Evolutionary conservation across 1,140 invertebrate genomes (phyloP), one percentile per base, ranked within the genome.

Genomic region (Aleiodes sp.): DNA sequence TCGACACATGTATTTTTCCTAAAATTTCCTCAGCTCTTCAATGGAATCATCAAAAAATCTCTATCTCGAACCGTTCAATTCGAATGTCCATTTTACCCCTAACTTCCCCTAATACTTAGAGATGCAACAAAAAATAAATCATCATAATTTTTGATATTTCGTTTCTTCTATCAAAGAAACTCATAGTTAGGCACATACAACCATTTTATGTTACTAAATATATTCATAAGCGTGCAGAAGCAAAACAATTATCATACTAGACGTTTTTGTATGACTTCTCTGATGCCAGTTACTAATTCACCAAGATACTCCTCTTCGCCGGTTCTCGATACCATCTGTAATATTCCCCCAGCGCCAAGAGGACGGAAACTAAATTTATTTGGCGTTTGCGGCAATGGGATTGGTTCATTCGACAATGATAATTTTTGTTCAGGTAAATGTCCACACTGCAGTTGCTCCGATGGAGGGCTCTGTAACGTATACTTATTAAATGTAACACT

Each of bases 401-500:
- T 71, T 73, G 80, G 78, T 41, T 78, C 79, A 35, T 76, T 76
- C 65, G 70, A 70, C 37, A 74, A 78, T 70, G 77, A 65, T 71
- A 75, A 56, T 59, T 68, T 60, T 14, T 26, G 63, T 62, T 79
- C 66, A 71, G 65, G 28, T 70, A 69, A 63, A 76, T 73, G 19
- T 65, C 65, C 61, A n/a, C 63, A 60, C 73, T 62, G 70, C 43
- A 72, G 74, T 74, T 82, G 78, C 73, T 84, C 83, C 73, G 80
- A 83, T 75, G 93, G 93, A 60, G 93, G 93, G 76, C 93, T 94
- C 71, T 92, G 91, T 77, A 95, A 87, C 66, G 93, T 94, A 80
- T 93, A 92, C 70, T 93, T 88, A 82, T 95, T 93, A 85, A 95
- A 95, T 61, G 94, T 95, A 60, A 95, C 93, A 84, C 94, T 94